Evolutionary conservation across 2,888 invertebrate genomes (phyloP).

Genomic region (Cheilosia vulpina): DNA sequence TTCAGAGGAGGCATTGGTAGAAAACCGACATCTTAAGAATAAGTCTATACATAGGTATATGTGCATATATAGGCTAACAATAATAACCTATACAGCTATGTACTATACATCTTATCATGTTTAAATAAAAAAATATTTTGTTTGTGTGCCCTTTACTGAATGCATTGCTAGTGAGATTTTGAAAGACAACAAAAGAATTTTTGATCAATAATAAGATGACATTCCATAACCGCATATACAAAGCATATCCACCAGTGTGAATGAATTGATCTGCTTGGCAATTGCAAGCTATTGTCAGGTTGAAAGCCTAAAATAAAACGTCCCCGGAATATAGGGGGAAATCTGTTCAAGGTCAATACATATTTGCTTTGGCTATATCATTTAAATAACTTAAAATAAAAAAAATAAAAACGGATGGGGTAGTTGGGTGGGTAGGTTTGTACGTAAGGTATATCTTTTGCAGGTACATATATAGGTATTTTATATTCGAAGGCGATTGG

Average conservation of each 20-base stretch:
- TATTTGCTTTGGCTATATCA: conserved; percentile 9
- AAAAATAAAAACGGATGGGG: background rate
- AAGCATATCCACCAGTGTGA: background rate
- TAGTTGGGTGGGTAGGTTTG: no score
- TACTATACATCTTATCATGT: no score
- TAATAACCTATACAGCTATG: no score
- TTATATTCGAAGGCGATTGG: no score
- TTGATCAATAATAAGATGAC: conserved; percentile 16
- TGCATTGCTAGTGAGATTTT: background rate
- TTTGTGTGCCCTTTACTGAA: conserved; percentile 4
- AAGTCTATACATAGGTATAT: no score
- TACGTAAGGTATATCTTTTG: background rate
- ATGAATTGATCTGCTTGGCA: conserved; percentile 12
- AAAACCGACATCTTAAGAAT: no score
- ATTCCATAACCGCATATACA: background rate
- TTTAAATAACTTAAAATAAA: background rate
- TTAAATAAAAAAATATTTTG: background rate
- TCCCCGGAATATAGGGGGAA: background rate
- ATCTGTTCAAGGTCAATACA: conserved; percentile 12
- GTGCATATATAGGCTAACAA: no score
- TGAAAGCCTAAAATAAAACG: conserved; percentile 5
- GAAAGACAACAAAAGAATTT: conserved; percentile 20
- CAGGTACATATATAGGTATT: background rate
- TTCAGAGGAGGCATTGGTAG: no score
- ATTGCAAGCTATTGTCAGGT: background rate